Percentiles rank a stretch among this genome's conserved stretches.
Evolutionary conservation across 1,140 invertebrate genomes (phyloP).

Genomic region (Rhynchophorus ferrugineus): DNA sequence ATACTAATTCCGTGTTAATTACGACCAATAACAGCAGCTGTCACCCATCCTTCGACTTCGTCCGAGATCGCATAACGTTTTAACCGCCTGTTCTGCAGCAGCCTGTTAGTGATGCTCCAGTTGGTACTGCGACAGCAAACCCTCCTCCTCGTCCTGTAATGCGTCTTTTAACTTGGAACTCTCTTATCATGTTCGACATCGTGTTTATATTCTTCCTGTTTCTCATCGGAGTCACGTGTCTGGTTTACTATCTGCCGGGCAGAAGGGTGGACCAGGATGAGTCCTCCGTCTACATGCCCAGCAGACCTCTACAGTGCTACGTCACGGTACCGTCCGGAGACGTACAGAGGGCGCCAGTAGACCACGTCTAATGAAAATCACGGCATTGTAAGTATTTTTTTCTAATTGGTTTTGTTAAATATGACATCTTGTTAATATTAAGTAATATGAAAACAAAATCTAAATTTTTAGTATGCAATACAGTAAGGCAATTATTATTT

Average conservation of each 20-base stretch:
- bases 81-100: too few relatives aligned
- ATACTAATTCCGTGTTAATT: too few relatives aligned
- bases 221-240: slow-evolving; percentile 69
- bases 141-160: slow-evolving; percentile 41
- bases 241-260: slow-evolving; percentile 68
- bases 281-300: slow-evolving; percentile 8
- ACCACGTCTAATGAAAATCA: slow-evolving; percentile 35
- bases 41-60: too few relatives aligned
- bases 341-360: slow-evolving; percentile 34
- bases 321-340: slow-evolving; percentile 34
- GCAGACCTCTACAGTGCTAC: slow-evolving; percentile 39
- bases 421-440: too few relatives aligned
- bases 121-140: not conserved
- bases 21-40: too few relatives aligned
- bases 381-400: not conserved
- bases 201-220: slow-evolving; percentile 79
- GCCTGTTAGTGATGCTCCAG: not conserved
- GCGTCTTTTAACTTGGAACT: slow-evolving; percentile 76
- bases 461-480: too few relatives aligned
- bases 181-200: slow-evolving; percentile 77
- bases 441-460: too few relatives aligned
- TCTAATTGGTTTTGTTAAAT: not conserved
- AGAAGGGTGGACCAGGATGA: slow-evolving; percentile 36
- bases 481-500: too few relatives aligned
- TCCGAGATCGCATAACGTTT: too few relatives aligned